phyloP scores from a whole-genome alignment of 2,888 invertebrate genomes.

The Caenorhabditis drosophilae region DNA sequence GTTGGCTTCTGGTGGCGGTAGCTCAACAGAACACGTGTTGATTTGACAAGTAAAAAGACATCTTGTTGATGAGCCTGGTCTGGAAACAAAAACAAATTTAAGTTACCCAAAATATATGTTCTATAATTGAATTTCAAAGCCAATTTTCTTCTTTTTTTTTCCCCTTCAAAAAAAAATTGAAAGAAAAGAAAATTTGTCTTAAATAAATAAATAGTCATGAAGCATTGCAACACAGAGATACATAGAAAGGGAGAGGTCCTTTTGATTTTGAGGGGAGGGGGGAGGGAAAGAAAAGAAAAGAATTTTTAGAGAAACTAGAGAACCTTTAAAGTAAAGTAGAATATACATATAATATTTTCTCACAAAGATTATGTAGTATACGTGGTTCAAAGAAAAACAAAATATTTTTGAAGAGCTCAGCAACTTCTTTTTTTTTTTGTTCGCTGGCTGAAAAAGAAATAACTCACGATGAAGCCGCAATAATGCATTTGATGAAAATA shows the following conservation, averaged over 20 bases:
- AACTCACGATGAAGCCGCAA: constrained; percentile 35
- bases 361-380: too few species aligned
- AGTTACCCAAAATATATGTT: neutral
- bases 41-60: constrained; percentile 87
- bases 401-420: too few species aligned
- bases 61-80: constrained; percentile 62
- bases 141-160: neutral
- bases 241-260: too few species aligned
- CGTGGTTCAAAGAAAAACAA: too few species aligned
- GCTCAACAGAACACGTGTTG: constrained; percentile 86
- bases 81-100: constrained; percentile 12
- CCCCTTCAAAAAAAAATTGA: neutral
- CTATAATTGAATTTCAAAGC: neutral
- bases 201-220: too few species aligned
- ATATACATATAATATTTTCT: neutral
- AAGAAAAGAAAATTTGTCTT: neutral
- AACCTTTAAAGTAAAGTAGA: neutral
- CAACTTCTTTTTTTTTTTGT: too few species aligned
- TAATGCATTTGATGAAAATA: constrained; percentile 82
- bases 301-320: neutral
- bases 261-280: too few species aligned
- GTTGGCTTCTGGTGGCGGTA: constrained; percentile 13
- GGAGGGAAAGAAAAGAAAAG: neutral
- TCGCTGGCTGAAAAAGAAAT: neutral
- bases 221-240: too few species aligned